Evolutionary conservation across 2,888 invertebrate species (phyloP), one percentile per base, ranked within the genome.

Genomic region (Atrina japonica): DNA sequence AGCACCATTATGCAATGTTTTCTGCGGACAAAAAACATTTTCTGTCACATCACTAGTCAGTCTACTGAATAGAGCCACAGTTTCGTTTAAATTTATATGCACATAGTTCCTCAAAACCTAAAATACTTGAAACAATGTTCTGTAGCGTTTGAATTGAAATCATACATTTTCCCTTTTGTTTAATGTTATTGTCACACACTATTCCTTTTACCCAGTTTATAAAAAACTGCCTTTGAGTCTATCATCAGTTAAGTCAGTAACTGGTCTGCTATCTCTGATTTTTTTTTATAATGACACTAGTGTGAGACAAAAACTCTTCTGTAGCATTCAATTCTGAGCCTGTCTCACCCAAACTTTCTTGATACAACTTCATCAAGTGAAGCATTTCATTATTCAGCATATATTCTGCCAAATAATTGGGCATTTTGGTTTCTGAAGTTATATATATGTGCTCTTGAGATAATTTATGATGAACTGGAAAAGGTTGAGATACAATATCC

Each of bases 401-500:
- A 27, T 76, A 64, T 59, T 80, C 73, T 11, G 77, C 79, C 16
- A 73, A 25, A 29, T 71, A 49, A 23, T 77, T 79, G 18, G 77
- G 30, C 80, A 80, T 78, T 66, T 76, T 75, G 6, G 47, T 40
- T 52, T 76, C 63, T 3, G 65, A 55, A 23, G 68, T 76, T 1
- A 73, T 58, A 60, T 56, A 69, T 0, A 77, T 47, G 27, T 76
- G 76, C 11, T 75, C 73, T 16, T 76, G 56, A 18, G 69, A 60
- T 21, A 80, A 59, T 23, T 70, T 63, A 2, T 45, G 63, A 49
- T 79, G 61, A 2, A 79, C 30, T 27, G 70, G 67, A 11, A 66
- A 59, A 47, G 66, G 64, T 29, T 76, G 59, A 35, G 49, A 25
- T 35, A 70, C 49, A 67, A 59, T 63, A 50, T 77, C 72, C 76